Percentiles rank a stretch among this genome's conserved stretches.
These are phyloP conservation scores for Operophtera brumata DNA, from an alignment of 2,888 invertebrate genomes.

Conservation along the genomic window DNA sequence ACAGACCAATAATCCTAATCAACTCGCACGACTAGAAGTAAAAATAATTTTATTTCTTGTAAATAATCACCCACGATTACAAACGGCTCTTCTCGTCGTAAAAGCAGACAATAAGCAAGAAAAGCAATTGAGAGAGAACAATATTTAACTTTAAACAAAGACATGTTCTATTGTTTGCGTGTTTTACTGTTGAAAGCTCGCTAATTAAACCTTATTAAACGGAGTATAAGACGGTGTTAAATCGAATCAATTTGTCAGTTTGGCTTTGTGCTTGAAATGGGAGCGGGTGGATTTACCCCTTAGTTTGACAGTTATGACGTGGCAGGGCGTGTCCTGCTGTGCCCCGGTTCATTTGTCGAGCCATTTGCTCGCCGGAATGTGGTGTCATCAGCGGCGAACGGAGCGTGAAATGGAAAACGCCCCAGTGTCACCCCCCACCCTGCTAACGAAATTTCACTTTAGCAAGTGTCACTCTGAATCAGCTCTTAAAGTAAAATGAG, in stretches of 20 bases:
- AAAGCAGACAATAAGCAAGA: constrained; percentile 1
- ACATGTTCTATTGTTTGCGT: background rate
- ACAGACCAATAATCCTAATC: constrained; percentile 5
- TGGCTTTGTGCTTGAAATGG: constrained; percentile 39
- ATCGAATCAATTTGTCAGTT: constrained; percentile 66
- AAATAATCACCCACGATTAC: constrained; percentile 44
- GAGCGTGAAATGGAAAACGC: constrained; percentile 81
- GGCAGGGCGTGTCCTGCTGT: constrained; percentile 70
- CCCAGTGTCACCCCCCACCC: constrained; percentile 65
- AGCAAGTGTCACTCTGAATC: constrained; percentile 24
- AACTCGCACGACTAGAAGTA: constrained; percentile 37
- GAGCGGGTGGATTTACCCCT: constrained; percentile 46
- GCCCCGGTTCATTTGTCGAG: constrained; percentile 77
- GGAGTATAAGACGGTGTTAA: constrained; percentile 41
- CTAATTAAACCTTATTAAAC: constrained; percentile 12
- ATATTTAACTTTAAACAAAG: constrained; percentile 1
- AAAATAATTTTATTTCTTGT: constrained; percentile 40
- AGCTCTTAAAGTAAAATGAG: constrained; percentile 5
- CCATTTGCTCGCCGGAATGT: constrained; percentile 78
- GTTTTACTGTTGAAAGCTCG: background rate
- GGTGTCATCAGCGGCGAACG: constrained; percentile 76
- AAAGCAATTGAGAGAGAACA: background rate
- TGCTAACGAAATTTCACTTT: constrained; percentile 71
- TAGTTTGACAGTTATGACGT: constrained; percentile 72
- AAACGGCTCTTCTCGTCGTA: constrained; percentile 31